Percentiles rank a stretch among this genome's conserved stretches.
Conservation (phyloP, 1,140 invertebrate species). For the Diabrotica virgifera region DNA sequence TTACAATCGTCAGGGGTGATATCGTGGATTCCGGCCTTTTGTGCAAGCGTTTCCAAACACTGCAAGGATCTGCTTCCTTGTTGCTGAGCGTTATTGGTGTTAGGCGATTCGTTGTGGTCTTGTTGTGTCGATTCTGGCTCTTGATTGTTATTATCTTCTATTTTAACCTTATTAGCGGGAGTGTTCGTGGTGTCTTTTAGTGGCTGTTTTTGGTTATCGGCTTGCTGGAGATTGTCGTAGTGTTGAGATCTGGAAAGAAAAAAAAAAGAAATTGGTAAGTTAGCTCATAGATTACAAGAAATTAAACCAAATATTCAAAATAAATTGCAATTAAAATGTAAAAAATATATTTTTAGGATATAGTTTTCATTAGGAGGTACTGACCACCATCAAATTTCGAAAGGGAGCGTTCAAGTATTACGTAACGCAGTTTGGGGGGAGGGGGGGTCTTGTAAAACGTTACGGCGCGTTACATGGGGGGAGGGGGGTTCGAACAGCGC, state of each 20-base stretch:
- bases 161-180: constrained; percentile 33
- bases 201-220: constrained; percentile 44
- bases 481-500: no score
- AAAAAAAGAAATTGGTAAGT: no score
- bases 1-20: constrained; percentile 62
- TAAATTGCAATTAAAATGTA: no score
- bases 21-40: constrained; percentile 58
- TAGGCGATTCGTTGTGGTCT: constrained; percentile 22
- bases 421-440: no score
- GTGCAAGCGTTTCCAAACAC: constrained; percentile 63
- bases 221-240: constrained; percentile 49
- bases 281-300: no score
- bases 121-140: constrained; percentile 41
- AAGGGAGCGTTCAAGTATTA: no score
- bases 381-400: no score
- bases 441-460: no score
- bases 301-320: no score
- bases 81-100: constrained; percentile 27
- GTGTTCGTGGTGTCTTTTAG: constrained; percentile 47
- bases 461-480: no score
- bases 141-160: constrained; percentile 34
- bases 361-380: no score
- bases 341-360: no score
- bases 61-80: constrained; percentile 54
- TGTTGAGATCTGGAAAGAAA: constrained; percentile 46